Base-by-base conservation (phyloP, 2,888 invertebrate genomes). In the Lymantria dispar region DNA sequence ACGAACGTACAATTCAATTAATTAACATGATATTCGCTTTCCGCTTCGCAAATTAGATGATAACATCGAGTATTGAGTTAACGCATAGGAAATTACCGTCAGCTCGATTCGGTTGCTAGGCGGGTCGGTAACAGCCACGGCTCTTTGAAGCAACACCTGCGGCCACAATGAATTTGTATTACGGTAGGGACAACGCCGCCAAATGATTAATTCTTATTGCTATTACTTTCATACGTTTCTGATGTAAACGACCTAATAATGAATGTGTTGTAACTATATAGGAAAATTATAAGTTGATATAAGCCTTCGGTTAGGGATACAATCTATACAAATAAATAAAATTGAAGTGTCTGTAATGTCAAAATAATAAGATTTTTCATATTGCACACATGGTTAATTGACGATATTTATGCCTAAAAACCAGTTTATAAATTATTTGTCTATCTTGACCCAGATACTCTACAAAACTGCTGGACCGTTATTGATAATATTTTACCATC, bases 21-120 rank as follows among this genome's bases (percentile, higher is more conserved):
- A 50, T 54, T 58, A 64, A 61, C 52, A 49, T 45, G 48, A 66
- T 59, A 65, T 68, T 65, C 64, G 56, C 62, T 76, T 72, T 22
- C 68, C 67, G 57, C 62, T 68, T 62, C 54, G 30, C 68, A 73
- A 10, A 72, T 71, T 72, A 70, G 70, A 56, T 68, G 74, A 69
- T 67, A 70, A 65, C 58, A 54, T 47, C 56, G 54, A 53, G 62
- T 68, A 64, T 70, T 63, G 58, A 56, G 54, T 69, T 62, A 57
- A 63, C 64, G 53, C 55, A 50, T 56, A 69, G 70, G 70, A 76
- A 76, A 75, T 74, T 73, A 61, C 62, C 59, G 62, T 62, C 62
- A 50, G 59, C 60, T 56, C 58, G 60, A 62, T 62, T 63, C 64
- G 61, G 54, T 60, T 65, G 67, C 60, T 55, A 53, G 56, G 50